phyloP scores from a whole-genome alignment of 2,797 vertebrate species.

The Phrynocephalus guinanensis region DNA sequence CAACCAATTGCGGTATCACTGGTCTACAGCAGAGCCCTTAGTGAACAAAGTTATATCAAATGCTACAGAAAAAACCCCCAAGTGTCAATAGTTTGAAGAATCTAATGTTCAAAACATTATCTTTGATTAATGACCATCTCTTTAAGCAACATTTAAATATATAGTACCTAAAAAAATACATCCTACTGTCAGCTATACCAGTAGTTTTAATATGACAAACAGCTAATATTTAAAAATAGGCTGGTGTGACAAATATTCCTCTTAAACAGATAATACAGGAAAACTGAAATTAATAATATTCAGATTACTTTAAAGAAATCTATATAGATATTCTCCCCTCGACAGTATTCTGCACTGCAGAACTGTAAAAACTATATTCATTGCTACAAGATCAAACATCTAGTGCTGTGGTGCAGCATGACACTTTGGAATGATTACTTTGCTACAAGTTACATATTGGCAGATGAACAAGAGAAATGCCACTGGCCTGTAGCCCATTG shows the following conservation, averaged over 20 bases:
- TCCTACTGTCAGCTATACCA: constrained; percentile 7
- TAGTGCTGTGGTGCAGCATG: constrained; percentile 5
- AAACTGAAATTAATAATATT: background rate
- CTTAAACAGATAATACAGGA: background rate
- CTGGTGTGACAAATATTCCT: background rate
- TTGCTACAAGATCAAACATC: constrained; percentile 49
- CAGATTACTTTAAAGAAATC: constrained; percentile 32
- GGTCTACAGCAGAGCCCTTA: constrained; percentile 16
- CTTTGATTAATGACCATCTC: background rate
- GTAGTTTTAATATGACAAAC: constrained; percentile 2
- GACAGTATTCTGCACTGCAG: constrained; percentile 39
- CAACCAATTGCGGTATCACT: constrained; percentile 29
- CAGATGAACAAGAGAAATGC: constrained; percentile 1
- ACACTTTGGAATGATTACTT: constrained; percentile 33
- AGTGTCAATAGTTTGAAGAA: constrained; percentile 11
- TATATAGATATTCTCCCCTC: constrained; percentile 19
- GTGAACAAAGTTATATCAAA: constrained; percentile 17
- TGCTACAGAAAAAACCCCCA: constrained; percentile 8
- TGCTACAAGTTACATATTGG: constrained; percentile 50
- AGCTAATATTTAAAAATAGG: constrained; percentile 25
- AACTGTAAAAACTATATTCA: constrained; percentile 32
- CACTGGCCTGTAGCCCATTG: constrained; percentile 40
- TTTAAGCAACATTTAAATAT: constrained; percentile 32
- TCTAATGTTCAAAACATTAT: constrained; percentile 33
- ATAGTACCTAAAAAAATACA: constrained; percentile 42